Conservation (phyloP, 2,797 vertebrate species). For the Cirrhinus mrigala region DNA sequence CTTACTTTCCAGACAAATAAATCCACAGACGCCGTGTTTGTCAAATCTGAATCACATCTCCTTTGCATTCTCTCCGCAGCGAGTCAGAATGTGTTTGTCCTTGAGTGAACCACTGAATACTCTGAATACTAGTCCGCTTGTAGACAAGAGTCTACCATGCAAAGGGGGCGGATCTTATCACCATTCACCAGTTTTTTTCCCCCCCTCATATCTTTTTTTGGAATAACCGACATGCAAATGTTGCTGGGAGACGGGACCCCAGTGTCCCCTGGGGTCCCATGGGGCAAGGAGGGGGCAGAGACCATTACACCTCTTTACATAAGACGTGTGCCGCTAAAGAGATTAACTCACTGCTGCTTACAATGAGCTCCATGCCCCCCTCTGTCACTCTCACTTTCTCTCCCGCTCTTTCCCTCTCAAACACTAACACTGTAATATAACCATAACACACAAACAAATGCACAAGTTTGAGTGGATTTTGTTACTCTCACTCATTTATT, state of each 20-base stretch:
- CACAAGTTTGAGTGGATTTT: background rate
- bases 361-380: slow-evolving; percentile 73
- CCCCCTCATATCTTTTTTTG: slow-evolving; percentile 68
- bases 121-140: slow-evolving; percentile 57
- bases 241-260: slow-evolving; percentile 47
- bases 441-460: background rate
- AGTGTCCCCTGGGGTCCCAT: slow-evolving; percentile 33
- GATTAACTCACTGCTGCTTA: slow-evolving; percentile 82
- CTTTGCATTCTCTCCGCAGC: slow-evolving; percentile 36
- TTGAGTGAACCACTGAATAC: slow-evolving; percentile 72
- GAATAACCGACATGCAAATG: slow-evolving; percentile 84
- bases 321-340: slow-evolving; percentile 83
- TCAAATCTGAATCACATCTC: slow-evolving; percentile 17
- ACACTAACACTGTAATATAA: slow-evolving; percentile 33
- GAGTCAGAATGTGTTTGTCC: slow-evolving; percentile 59
- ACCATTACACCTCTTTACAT: slow-evolving; percentile 64
- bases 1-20: slow-evolving; percentile 41
- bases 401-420: slow-evolving; percentile 62
- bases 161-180: slow-evolving; percentile 73
- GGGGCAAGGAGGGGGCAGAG: slow-evolving; percentile 49
- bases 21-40: slow-evolving; percentile 7
- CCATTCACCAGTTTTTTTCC: slow-evolving; percentile 32
- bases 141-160: slow-evolving; percentile 69
- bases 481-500: slow-evolving; percentile 16
- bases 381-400: slow-evolving; percentile 25